Evolutionary conservation across 2,888 invertebrate species (phyloP).

Genomic region (Cheilosia grossa): DNA sequence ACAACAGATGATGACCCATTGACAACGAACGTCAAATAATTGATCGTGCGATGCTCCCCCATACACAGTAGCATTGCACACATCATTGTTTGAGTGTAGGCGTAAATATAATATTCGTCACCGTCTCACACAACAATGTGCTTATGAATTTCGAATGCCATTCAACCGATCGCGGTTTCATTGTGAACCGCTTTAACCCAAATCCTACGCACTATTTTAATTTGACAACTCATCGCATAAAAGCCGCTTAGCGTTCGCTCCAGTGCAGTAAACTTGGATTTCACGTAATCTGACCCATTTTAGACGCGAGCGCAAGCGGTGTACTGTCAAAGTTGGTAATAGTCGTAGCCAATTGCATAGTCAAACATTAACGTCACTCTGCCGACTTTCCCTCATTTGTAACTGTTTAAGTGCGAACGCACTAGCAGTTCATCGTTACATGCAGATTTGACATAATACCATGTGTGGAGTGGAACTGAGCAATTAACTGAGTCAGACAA

Average conservation of each 20-base stretch:
- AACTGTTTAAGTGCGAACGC: constrained; percentile 25
- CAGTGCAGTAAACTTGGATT: constrained; percentile 1
- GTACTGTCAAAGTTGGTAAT: constrained; percentile 17
- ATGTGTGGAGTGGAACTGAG: constrained; percentile 27
- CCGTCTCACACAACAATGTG: constrained; percentile 2
- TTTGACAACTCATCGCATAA: background rate
- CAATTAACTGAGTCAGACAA: constrained; percentile 49
- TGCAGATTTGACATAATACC: constrained; percentile 62
- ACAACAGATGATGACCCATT: no score
- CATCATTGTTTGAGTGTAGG: background rate
- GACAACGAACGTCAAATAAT: no score
- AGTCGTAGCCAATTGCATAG: constrained; percentile 33
- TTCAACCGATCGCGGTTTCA: constrained; percentile 8
- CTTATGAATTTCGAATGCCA: constrained; percentile 18
- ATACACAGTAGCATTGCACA: no score
- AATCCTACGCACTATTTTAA: constrained; percentile 2
- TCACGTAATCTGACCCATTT: constrained; percentile 53
- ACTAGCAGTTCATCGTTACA: constrained; percentile 27
- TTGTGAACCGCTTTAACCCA: constrained; percentile 12
- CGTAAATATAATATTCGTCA: background rate
- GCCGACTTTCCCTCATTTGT: constrained; percentile 35
- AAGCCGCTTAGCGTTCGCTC: background rate
- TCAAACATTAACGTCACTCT: constrained; percentile 11
- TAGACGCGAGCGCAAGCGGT: background rate
- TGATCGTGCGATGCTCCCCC: no score